phyloP scores from a whole-genome alignment of 2,113 vertebrate genomes.

The Bombycilla garrulus region DNA sequence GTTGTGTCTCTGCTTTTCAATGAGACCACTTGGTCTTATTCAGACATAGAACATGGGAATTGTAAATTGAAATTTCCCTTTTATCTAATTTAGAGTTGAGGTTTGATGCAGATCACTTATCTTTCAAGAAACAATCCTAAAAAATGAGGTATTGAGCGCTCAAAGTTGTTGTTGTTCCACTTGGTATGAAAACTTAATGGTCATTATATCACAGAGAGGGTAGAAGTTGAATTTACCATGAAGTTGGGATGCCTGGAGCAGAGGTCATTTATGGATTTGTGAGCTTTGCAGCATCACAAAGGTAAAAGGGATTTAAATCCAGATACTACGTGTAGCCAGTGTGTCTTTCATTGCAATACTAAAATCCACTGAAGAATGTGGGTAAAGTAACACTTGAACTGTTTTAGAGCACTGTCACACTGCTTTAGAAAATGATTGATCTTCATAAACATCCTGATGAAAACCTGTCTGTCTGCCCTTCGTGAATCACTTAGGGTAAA shows the following conservation, averaged over 20 bases:
- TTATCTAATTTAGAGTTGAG: not conserved
- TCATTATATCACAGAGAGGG: not conserved
- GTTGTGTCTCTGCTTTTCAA: not conserved
- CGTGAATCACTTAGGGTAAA: not conserved
- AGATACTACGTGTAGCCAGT: not conserved
- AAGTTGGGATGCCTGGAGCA: not conserved
- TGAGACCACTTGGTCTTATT: not conserved
- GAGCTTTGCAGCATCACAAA: not conserved
- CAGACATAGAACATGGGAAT: not conserved
- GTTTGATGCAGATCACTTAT: not conserved
- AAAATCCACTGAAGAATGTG: not conserved
- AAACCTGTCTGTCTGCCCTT: not conserved
- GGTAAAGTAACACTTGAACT: not conserved
- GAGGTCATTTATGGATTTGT: not conserved
- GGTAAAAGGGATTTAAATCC: not conserved
- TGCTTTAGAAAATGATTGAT: not conserved
- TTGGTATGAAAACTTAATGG: not conserved
- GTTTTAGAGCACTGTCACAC: not conserved
- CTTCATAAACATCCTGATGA: not conserved
- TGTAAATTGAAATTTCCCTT: not conserved
- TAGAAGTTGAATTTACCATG: not conserved
- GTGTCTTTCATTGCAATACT: not conserved
- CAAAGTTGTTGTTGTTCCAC: not conserved
- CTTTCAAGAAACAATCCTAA: not conserved
- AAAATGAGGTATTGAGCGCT: not conserved